Conservation (phyloP, 2,888 invertebrate species). For the Folsomia candida region DNA sequence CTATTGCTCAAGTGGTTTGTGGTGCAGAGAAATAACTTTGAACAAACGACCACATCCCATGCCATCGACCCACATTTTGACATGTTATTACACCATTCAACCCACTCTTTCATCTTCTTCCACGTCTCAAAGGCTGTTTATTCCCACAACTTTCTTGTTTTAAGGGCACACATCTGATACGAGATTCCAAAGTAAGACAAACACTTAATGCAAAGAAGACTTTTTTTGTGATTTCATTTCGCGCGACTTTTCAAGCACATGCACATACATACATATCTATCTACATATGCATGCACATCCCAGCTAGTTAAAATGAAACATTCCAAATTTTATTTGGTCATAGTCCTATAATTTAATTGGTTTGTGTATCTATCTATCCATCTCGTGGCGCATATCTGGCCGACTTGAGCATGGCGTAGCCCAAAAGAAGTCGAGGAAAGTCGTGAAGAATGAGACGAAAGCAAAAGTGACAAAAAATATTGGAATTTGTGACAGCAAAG, state of each 20-base stretch:
- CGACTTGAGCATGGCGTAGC: too few species aligned
- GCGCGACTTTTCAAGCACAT: not conserved
- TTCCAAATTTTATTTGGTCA: not conserved
- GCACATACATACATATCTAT: too few species aligned
- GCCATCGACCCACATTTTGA: conserved; percentile 16
- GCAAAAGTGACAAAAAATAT: not conserved
- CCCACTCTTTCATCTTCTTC: conserved; percentile 8
- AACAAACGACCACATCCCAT: conserved; percentile 6
- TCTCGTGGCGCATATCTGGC: too few species aligned
- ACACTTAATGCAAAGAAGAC: not conserved
- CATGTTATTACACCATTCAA: conserved; percentile 19
- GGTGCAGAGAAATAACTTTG: conserved; percentile 5
- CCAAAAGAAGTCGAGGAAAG: not conserved
- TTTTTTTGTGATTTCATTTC: not conserved
- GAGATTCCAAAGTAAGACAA: not conserved
- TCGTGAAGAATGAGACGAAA: not conserved
- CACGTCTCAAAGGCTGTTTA: not conserved
- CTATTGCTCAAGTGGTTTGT: not conserved
- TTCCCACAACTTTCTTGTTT: conserved; percentile 3
- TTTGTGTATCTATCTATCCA: too few species aligned
- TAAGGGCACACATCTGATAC: not conserved
- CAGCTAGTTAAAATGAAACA: not conserved
- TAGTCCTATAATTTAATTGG: not conserved
- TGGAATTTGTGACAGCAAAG: not conserved
- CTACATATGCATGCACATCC: too few species aligned